Base-by-base conservation (phyloP, 1,140 invertebrate species). In the Belonocnema kinseyi region DNA sequence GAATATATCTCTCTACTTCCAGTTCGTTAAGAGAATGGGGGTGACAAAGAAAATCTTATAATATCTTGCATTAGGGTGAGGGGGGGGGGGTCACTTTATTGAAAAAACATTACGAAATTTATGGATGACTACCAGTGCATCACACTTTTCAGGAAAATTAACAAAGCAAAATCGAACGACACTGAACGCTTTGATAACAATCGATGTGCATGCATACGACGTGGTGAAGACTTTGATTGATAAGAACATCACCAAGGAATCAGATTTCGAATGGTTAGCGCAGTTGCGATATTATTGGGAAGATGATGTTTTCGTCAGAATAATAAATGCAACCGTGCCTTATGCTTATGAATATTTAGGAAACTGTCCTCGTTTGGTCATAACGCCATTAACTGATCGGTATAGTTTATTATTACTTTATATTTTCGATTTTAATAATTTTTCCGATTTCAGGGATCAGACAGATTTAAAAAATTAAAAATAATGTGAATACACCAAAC, bases 341-440 rank as follows among this genome's bases (percentile, higher is more conserved):
- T 99, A 97, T 91, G 97, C 95, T 19, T 98, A 98, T 87, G 98
- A 99, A 91, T 99, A 99, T 90, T 92, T 97, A 16, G 96, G 96
- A 8, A 97, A 97, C 84, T 93, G 93, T 66, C 93, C 94, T 58
- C 93, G 96, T 73, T 91, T 97, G 21, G 96, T 96, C 10, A 93
- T 94, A 21, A 95, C 94, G 0, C 94, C 94, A 0, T 87, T 95
- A 26, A 96, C 95, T 4, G 94, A 95, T 85, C 89, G 89, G 88
- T 90, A 83, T 54, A 46, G 19, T 71, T 66, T 21, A 21, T 46
- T 17, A 75, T 46, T 40, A n/a, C 6, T 75, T 17, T 16, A 33
- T 19, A 33, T 40, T 26, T 19, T 8, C 0, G 4, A 70, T 0
- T 21, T 17, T 16, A 40, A 40, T 40, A 8, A 6, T 70, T 50